A percentile compares a stretch with the other conserved stretches of the same genome.
These are phyloP conservation scores for Cyclopterus lumpus DNA, from an alignment of 2,797 vertebrate genomes.

Conservation along the genomic window DNA sequence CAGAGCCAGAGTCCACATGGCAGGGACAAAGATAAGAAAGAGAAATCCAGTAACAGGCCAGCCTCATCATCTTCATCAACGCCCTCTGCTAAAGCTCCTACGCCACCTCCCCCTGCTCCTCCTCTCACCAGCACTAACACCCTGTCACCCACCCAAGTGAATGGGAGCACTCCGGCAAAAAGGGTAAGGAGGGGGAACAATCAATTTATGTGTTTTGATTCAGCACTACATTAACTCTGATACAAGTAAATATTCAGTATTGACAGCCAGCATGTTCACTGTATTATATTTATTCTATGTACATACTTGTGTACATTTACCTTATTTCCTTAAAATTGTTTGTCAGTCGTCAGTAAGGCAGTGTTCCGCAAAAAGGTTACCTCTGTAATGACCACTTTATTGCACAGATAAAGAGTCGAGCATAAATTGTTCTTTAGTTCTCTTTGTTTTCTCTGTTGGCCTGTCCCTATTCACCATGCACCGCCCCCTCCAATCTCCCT, in stretches of 20 bases:
- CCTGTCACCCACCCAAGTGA: conserved; percentile 74
- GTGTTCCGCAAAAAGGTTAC: conserved; percentile 29
- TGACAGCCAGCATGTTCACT: conserved; percentile 10
- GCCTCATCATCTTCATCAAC: conserved; percentile 59
- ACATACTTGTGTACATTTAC: conserved; percentile 8
- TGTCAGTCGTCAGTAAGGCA: conserved; percentile 15
- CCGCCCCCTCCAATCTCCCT: conserved; percentile 53
- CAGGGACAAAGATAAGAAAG: conserved; percentile 80
- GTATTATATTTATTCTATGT: not conserved
- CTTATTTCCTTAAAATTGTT: conserved; percentile 30
- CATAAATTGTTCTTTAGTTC: conserved; percentile 77
- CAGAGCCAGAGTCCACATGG: conserved; percentile 71
- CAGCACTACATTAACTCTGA: conserved; percentile 3
- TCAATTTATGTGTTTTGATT: conserved; percentile 32
- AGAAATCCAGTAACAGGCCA: conserved; percentile 71
- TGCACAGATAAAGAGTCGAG: conserved; percentile 55
- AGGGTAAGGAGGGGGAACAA: conserved; percentile 70
- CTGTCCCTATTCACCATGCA: conserved; percentile 62
- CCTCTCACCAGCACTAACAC: conserved; percentile 59
- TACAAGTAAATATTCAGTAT: conserved; percentile 28
- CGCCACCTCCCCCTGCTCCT: conserved; percentile 67
- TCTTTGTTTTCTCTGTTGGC: conserved; percentile 70
- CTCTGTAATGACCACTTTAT: conserved; percentile 67
- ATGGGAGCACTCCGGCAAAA: conserved; percentile 79
- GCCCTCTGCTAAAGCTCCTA: conserved; percentile 66